phyloP scores from a whole-genome alignment of 2,113 vertebrate genomes.

The Brachyistius frenatus region DNA sequence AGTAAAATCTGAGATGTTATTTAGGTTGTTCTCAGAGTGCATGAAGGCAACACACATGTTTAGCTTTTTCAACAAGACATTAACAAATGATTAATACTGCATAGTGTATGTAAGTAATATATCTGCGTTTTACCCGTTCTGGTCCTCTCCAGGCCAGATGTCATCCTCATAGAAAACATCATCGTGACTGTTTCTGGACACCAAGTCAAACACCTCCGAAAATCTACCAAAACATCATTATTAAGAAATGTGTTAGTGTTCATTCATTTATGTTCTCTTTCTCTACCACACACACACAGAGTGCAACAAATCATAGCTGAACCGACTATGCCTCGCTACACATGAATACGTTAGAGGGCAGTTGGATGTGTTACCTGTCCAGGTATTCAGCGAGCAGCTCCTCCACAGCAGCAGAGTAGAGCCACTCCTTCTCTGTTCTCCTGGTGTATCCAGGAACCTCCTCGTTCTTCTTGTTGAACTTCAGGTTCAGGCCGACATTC shows the following conservation, averaged over 20 bases:
- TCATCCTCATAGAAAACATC: constrained; percentile 98
- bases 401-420: constrained; percentile 95
- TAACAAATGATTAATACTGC: neutral
- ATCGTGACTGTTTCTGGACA: constrained; percentile 94
- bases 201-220: constrained; percentile 90
- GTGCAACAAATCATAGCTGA: too few relatives aligned
- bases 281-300: too few relatives aligned
- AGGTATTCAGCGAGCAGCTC: constrained; percentile 94
- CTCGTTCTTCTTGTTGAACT: constrained; percentile 99
- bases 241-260: neutral
- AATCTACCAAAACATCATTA: constrained; percentile 80
- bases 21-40: too few relatives aligned
- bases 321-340: too few relatives aligned
- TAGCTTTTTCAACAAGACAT: too few relatives aligned
- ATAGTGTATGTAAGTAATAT: neutral
- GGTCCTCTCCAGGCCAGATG: constrained; percentile 93
- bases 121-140: constrained; percentile 88
- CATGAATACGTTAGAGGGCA: too few relatives aligned
- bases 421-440: constrained; percentile 96
- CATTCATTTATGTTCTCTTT: neutral
- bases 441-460: constrained; percentile 99
- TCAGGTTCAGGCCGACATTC: constrained; percentile 96
- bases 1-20: too few relatives aligned
- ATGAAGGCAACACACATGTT: too few relatives aligned
- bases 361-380: constrained; percentile 85